Conservation (phyloP, 2,797 vertebrate genomes). For the Malurus splendens region DNA sequence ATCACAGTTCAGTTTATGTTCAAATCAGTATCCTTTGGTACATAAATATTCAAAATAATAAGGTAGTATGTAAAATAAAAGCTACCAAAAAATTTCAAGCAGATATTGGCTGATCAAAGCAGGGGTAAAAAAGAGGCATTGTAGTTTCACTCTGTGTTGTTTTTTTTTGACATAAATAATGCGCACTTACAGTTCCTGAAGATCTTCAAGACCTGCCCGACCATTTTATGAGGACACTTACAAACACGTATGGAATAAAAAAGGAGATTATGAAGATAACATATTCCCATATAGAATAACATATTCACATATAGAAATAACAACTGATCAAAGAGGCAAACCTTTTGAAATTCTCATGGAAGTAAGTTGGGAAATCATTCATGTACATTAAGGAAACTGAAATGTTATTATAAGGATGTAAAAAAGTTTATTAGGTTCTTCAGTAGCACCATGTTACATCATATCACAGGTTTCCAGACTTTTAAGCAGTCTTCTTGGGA, state of each 20-base stretch:
- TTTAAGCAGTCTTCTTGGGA: background rate
- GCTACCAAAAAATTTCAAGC: background rate
- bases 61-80: background rate
- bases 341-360: background rate
- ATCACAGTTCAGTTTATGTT: background rate
- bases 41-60: background rate
- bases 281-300: rapidly evolving
- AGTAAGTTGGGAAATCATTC: background rate
- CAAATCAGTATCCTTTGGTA: background rate
- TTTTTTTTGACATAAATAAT: background rate
- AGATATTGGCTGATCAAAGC: background rate
- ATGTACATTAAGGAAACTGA: background rate
- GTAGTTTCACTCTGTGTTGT: background rate
- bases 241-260: background rate
- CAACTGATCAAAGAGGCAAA: background rate
- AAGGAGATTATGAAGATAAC: background rate
- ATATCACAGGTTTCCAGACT: rapidly evolving
- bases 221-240: background rate
- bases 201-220: background rate
- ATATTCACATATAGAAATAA: no score
- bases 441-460: rapidly evolving
- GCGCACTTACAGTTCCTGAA: background rate
- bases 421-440: background rate
- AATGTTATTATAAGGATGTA: background rate
- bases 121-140: background rate